Evolutionary conservation across 2,113 vertebrate genomes (phyloP), one percentile per base, ranked within the genome.

Genomic region (Vombatus ursinus): DNA sequence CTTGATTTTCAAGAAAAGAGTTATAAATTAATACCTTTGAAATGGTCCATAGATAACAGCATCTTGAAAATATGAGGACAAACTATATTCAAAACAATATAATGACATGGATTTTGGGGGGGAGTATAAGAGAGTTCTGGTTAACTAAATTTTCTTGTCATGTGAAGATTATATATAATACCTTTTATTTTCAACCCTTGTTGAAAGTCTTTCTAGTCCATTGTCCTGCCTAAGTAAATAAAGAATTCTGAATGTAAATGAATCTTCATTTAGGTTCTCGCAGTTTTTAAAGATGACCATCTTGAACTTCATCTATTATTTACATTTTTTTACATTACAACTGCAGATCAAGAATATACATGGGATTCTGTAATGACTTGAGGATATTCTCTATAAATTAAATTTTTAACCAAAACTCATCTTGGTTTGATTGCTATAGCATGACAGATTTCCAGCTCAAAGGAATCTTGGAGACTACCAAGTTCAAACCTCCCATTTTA

Each of bases 191-290:
- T 95, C 48, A 94, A 93, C 16, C 2, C 37, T 61, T 93, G 50
- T 94, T 92, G 9, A 68, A 96, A 94, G 93, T 89, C 26, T 93
- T 53, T 94, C 53, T 91, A 84, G 77, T 84, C 94, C 93, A 94
- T 22, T 93, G 93, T 77, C 2, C 90, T 96, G 91, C 22, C 57
- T 95, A 26, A 61, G 23, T 49, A 57, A 50, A 24, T 94, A 57
- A 89, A 90, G 52, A 96, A 94, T 96, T 96, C 77, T n/a, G 44
- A 89, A 54, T 93, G 50, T 89, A 96, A 52, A 61, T 37, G 92
- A 97, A 51, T 96, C 95, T 96, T 93, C 89, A 95, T 96, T 94
- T 97, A 91, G 11, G 50, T 84, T 93, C 53, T 16, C 48, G 0
- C 92, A 90, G 96, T 92, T 94, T 77, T 47, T 95, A 37, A 94